These are phyloP conservation scores for Malthinus seriepunctatus DNA, from an alignment of 2,888 invertebrate species.

Conservation along the genomic window DNA sequence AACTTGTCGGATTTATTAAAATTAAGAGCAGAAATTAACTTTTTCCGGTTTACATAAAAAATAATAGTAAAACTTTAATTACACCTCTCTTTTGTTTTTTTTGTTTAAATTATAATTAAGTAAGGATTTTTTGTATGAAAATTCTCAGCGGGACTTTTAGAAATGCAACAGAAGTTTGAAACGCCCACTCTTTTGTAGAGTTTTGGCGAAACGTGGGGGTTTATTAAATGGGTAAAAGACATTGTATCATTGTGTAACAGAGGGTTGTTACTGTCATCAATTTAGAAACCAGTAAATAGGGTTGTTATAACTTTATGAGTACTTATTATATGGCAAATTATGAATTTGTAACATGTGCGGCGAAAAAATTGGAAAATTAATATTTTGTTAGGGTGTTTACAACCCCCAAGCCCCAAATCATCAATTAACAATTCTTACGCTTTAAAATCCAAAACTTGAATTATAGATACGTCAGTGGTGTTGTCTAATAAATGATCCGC, in stretches of 20 bases:
- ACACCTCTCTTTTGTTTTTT: too few species aligned
- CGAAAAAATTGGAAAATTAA: constrained; percentile 27
- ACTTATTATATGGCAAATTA: constrained; percentile 33
- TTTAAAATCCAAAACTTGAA: not conserved
- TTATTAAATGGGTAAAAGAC: constrained; percentile 20
- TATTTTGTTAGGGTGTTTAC: constrained; percentile 3
- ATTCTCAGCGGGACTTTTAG: constrained; percentile 22
- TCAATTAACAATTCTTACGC: not conserved
- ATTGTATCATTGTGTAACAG: constrained; percentile 28
- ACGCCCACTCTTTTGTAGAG: constrained; percentile 26
- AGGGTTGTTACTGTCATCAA: constrained; percentile 28
- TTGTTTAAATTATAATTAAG: too few species aligned
- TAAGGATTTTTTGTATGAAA: constrained; percentile 1
- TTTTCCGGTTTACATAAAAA: too few species aligned
- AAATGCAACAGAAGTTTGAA: constrained; percentile 27
- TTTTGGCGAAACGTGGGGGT: constrained; percentile 12
- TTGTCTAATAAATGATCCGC: constrained; percentile 13
- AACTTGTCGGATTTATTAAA: not conserved
- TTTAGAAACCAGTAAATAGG: constrained; percentile 23
- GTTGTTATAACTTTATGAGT: constrained; percentile 33
- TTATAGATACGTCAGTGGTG: too few species aligned
- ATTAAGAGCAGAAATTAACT: not conserved
- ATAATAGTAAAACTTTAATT: too few species aligned
- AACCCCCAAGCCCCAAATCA: not conserved
- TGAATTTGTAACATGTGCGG: constrained; percentile 30